Evolutionary conservation across 2,113 vertebrate genomes (phyloP).

Genomic region (Mirounga angustirostris): DNA sequence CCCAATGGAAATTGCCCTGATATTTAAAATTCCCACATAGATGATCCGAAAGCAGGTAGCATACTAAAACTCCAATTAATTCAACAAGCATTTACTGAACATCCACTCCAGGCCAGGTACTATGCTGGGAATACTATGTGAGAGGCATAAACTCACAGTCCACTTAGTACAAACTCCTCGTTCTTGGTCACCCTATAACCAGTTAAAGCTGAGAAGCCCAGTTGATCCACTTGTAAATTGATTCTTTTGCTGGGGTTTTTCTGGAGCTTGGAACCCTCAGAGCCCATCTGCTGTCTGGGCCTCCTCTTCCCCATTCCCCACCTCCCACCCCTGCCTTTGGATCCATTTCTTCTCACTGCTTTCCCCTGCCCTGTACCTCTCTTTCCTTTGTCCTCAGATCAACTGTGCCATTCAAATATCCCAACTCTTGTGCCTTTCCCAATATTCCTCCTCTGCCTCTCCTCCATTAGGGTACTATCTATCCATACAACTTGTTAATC

Average conservation of each 20-base stretch:
- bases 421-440: neutral
- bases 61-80: neutral
- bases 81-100: neutral
- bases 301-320: neutral
- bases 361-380: neutral
- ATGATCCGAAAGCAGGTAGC: neutral
- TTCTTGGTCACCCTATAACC: neutral
- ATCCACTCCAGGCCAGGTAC: neutral
- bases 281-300: neutral
- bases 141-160: neutral
- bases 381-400: neutral
- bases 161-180: neutral
- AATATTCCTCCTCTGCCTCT: neutral
- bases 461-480: neutral
- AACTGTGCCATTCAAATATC: neutral
- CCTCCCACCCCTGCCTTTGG: neutral
- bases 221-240: neutral
- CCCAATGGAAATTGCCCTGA: neutral
- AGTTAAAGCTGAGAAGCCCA: neutral
- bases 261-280: neutral
- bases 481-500: neutral
- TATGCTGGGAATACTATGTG: neutral
- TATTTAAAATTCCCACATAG: neutral
- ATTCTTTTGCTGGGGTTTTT: neutral
- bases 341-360: neutral